Conservation (phyloP, 1,140 invertebrate species). For the Drosophila cardini region DNA sequence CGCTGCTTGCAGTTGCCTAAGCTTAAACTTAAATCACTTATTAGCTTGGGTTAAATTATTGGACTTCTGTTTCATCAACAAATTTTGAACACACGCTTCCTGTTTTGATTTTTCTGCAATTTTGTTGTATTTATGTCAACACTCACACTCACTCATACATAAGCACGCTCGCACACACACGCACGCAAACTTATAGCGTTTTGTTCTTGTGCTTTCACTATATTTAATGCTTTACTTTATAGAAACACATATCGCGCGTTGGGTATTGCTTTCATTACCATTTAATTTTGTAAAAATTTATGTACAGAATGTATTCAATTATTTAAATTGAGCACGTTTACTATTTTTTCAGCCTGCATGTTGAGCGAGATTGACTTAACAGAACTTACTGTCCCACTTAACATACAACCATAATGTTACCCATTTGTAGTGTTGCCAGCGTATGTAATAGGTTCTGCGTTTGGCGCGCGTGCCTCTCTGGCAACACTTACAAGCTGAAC, state of each 20-base stretch:
- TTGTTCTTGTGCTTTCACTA: conserved; percentile 69
- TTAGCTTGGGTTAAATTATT: background rate
- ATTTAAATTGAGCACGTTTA: conserved; percentile 46
- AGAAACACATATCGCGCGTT: background rate
- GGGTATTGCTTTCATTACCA: conserved; percentile 54
- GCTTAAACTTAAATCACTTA: background rate
- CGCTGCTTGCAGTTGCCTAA: background rate
- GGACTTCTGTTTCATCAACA: conserved; percentile 25
- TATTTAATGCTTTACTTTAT: background rate
- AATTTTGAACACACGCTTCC: conserved; percentile 64
- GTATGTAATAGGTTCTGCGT: background rate
- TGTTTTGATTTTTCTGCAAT: conserved; percentile 75
- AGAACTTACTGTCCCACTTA: conserved; percentile 32
- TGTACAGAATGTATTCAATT: conserved; percentile 40
- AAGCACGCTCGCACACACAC: conserved; percentile 11
- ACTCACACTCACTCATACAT: conserved; percentile 56
- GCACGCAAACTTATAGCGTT: conserved; percentile 31
- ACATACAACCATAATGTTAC: conserved; percentile 24
- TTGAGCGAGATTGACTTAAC: conserved; percentile 51
- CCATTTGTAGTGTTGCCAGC: conserved; percentile 21
- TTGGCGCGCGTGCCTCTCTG: conserved; percentile 9
- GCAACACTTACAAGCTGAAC: conserved; percentile 9
- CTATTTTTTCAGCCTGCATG: conserved; percentile 49
- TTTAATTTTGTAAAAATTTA: conserved; percentile 67
- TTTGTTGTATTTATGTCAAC: conserved; percentile 80